Conservation (phyloP, 2,113 vertebrate species). For the Eudyptes chrysolophus region DNA sequence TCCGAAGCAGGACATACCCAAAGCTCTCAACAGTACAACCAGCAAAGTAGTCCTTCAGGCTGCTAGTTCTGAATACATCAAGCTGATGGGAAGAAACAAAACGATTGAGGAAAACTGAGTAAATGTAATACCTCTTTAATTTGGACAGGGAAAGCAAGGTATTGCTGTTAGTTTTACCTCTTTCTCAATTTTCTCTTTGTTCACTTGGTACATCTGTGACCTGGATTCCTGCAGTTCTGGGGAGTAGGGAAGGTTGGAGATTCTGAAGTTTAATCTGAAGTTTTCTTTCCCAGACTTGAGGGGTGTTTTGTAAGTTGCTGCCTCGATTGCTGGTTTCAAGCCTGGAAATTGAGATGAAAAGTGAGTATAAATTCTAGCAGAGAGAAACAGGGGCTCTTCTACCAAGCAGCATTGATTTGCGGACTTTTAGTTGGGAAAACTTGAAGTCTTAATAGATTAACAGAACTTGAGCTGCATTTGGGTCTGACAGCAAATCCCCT, state of each 20-base stretch:
- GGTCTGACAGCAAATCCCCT: not conserved
- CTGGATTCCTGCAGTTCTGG: conserved; percentile 7
- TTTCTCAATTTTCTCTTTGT: conserved; percentile 62
- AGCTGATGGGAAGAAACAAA: conserved; percentile 65
- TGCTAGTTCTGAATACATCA: conserved; percentile 48
- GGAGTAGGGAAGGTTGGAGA: conserved; percentile 67
- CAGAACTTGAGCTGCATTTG: not conserved
- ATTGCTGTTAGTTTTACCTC: conserved; percentile 37
- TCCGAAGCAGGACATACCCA: conserved; percentile 46
- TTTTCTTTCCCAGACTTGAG: not conserved
- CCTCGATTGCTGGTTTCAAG: not conserved
- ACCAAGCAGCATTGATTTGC: not conserved
- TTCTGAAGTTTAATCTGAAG: conserved; percentile 65
- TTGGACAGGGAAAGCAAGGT: not conserved
- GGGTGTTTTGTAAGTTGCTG: not conserved
- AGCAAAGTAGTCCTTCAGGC: conserved; percentile 48
- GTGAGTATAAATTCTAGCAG: not conserved
- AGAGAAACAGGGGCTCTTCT: not conserved
- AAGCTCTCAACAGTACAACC: conserved; percentile 66
- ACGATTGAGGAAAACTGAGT: not conserved
- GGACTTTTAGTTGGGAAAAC: not conserved
- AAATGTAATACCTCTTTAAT: not conserved
- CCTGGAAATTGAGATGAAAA: not conserved
- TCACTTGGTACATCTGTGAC: not conserved
- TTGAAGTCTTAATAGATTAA: not conserved